Percentiles rank a stretch among this genome's conserved stretches.
Evolutionary conservation across 2,797 vertebrate species (phyloP).

Genomic region (Acanthiza pusilla): DNA sequence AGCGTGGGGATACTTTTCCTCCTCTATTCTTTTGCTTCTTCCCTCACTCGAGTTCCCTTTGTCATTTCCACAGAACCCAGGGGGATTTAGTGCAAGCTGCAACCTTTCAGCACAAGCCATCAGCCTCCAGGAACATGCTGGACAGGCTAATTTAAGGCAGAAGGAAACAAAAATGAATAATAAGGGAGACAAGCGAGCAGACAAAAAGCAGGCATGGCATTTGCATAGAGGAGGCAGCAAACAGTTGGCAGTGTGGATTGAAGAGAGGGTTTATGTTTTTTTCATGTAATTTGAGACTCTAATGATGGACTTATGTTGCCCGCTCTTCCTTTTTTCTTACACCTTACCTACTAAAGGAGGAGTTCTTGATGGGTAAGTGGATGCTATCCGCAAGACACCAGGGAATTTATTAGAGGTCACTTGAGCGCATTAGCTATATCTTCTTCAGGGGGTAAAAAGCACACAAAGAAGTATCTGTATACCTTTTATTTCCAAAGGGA

Average conservation of each 20-base stretch:
- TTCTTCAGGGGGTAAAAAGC: slow-evolving; percentile 86
- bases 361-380: slow-evolving; percentile 99
- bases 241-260: slow-evolving; percentile 70
- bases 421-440: slow-evolving; percentile 84
- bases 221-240: slow-evolving; percentile 70
- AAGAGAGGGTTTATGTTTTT: slow-evolving; percentile 93
- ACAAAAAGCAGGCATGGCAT: slow-evolving; percentile 9
- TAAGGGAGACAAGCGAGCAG: not conserved
- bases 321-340: slow-evolving; percentile 99
- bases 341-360: slow-evolving; percentile 99
- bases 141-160: not conserved
- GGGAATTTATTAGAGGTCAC: slow-evolving; percentile 95
- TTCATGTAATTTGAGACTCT: slow-evolving; percentile 98
- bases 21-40: not conserved
- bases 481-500: slow-evolving; percentile 85
- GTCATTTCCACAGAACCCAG: not conserved
- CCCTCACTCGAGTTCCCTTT: not conserved
- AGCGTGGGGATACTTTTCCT: not conserved
- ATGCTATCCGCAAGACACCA: slow-evolving; percentile 95
- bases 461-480: slow-evolving; percentile 82
- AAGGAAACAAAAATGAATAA: slow-evolving; percentile 4
- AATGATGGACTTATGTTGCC: slow-evolving; percentile 99
- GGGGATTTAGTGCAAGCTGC: not conserved
- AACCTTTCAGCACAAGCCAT: not conserved
- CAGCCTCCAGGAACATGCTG: not conserved